These are phyloP conservation scores for Phrynosoma blainvillii DNA, from an alignment of 2,113 vertebrate species.

Conservation along the genomic window DNA sequence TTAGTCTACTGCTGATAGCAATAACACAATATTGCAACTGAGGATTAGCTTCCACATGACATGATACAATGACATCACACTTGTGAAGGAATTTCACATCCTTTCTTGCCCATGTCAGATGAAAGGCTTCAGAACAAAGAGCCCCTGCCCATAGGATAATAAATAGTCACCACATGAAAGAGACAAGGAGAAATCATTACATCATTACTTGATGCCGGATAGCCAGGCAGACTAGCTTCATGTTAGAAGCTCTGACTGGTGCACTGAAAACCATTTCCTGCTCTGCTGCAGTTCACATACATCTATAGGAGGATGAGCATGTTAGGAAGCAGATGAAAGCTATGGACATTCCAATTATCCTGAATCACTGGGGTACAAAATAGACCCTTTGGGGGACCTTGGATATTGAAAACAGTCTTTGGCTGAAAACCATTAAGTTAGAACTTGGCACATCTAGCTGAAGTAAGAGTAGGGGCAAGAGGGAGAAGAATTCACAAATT, in stretches of 20 bases:
- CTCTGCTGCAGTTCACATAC: not conserved
- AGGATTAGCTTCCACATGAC: not conserved
- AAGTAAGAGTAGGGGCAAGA: not conserved
- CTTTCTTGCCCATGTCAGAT: not conserved
- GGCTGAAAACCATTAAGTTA: slow-evolving; percentile 41
- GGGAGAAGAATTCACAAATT: slow-evolving; percentile 37
- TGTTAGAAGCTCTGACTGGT: not conserved
- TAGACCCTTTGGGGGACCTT: not conserved
- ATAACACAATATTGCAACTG: not conserved
- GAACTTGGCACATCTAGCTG: not conserved
- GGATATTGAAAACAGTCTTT: slow-evolving; percentile 3
- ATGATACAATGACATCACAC: not conserved
- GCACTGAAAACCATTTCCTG: not conserved
- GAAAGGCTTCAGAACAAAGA: not conserved
- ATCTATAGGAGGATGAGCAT: not conserved
- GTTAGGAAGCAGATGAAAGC: not conserved
- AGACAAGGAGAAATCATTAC: not conserved
- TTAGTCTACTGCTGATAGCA: not conserved
- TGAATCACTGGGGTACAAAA: rapidly evolving
- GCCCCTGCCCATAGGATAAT: not conserved
- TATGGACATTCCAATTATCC: slow-evolving; percentile 9
- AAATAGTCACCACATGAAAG: not conserved
- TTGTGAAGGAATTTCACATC: not conserved
- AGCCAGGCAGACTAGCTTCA: not conserved
- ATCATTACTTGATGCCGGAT: not conserved